Evolutionary conservation across 2,888 invertebrate species (phyloP).

Genomic region (Cataglyphis albicans): DNA sequence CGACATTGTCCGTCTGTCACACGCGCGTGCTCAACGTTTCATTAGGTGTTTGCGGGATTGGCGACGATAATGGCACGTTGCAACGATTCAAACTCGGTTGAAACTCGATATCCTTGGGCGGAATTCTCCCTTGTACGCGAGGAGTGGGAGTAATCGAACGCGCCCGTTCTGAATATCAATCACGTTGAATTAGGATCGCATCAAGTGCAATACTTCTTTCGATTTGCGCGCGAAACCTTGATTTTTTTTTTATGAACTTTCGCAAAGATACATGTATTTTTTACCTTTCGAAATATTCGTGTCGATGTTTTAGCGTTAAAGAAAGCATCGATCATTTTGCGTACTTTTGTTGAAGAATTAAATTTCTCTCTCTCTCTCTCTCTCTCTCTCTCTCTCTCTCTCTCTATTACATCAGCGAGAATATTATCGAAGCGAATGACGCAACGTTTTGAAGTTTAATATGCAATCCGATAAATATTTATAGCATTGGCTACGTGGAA

Average conservation of each 20-base stretch:
- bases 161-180: constrained; percentile 25
- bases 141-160: constrained; percentile 29
- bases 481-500: constrained; percentile 15
- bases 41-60: constrained; percentile 24
- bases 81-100: constrained; percentile 26
- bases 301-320: neutral
- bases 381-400: constrained; percentile 1
- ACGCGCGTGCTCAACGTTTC: constrained; percentile 25
- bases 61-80: constrained; percentile 34
- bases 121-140: neutral
- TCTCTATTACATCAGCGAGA: constrained; percentile 24
- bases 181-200: constrained; percentile 29
- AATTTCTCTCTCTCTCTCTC: constrained; percentile 2
- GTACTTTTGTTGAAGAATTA: neutral
- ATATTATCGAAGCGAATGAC: constrained; percentile 7
- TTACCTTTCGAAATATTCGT: constrained; percentile 1
- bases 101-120: constrained; percentile 43
- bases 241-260: neutral
- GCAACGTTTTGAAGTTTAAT: constrained; percentile 34
- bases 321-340: neutral
- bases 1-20: constrained; percentile 36
- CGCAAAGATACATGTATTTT: neutral
- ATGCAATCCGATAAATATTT: constrained; percentile 44
- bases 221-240: constrained; percentile 11
- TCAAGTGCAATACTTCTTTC: constrained; percentile 18